Percentiles rank a stretch among this genome's conserved stretches.
Conservation (phyloP, 2,797 vertebrate species). For the Lophotriccus pileatus region DNA sequence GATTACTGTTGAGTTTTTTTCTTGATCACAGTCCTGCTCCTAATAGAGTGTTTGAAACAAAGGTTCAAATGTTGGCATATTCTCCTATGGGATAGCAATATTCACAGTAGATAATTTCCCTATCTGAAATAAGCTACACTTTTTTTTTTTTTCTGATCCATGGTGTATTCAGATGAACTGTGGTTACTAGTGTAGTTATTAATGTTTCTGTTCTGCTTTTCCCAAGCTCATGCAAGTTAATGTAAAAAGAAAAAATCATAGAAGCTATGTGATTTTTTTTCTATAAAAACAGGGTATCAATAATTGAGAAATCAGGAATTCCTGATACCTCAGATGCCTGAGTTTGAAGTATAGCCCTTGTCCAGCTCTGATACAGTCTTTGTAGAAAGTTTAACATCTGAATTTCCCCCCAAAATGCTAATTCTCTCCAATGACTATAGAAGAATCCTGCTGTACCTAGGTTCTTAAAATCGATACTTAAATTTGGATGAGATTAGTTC, state of each 20-base stretch:
- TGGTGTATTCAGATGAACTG: neutral
- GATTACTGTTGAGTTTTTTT: neutral
- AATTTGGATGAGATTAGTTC: neutral
- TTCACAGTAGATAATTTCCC: neutral
- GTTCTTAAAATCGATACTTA: neutral
- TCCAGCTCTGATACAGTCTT: neutral
- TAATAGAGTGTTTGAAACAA: slow-evolving; percentile 17
- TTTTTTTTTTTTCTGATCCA: neutral
- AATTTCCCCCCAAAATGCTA: neutral
- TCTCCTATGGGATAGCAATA: neutral
- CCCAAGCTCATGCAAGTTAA: neutral
- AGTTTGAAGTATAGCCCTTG: neutral
- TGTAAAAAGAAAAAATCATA: neutral
- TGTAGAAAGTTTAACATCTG: neutral
- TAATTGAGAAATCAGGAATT: neutral
- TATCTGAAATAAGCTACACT: neutral
- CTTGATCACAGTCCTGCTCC: neutral
- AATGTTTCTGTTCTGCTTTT: neutral
- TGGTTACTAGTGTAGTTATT: neutral
- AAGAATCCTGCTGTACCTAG: neutral
- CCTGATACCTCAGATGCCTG: neutral
- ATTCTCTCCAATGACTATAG: neutral
- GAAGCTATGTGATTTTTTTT: neutral
- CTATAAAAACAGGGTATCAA: neutral
- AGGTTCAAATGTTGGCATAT: neutral